These are phyloP conservation scores for Lycaena phlaeas DNA, from an alignment of 2,888 invertebrate species.

Conservation along the genomic window DNA sequence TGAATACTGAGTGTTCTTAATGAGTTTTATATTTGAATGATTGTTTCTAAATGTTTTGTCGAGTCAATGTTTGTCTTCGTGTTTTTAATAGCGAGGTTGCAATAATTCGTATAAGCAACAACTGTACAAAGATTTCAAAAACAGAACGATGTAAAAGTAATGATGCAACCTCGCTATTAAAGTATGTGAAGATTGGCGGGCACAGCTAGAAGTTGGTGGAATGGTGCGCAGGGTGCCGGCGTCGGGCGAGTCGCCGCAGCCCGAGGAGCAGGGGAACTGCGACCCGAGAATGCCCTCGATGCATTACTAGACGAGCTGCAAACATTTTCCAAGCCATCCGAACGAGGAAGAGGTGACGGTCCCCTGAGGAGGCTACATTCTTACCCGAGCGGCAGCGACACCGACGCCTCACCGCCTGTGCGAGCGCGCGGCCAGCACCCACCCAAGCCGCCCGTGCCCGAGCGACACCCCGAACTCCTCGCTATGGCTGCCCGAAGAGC, in stretches of 20 bases:
- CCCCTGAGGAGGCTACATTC: slow-evolving; percentile 84
- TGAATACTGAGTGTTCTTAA: slow-evolving; percentile 53
- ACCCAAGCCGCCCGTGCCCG: slow-evolving; percentile 86
- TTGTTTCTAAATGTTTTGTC: slow-evolving; percentile 50
- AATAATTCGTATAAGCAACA: slow-evolving; percentile 22
- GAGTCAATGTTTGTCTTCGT: slow-evolving; percentile 34
- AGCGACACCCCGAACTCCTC: slow-evolving; percentile 84
- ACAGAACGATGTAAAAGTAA: slow-evolving; percentile 7
- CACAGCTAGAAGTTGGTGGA: slow-evolving; percentile 52
- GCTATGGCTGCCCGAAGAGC: slow-evolving; percentile 81
- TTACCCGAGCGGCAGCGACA: slow-evolving; percentile 89
- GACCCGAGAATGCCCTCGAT: slow-evolving; percentile 97
- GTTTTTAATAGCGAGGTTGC: slow-evolving; percentile 44
- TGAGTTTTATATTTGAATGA: slow-evolving; percentile 45
- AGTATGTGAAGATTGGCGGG: slow-evolving; percentile 38
- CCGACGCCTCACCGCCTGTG: slow-evolving; percentile 83
- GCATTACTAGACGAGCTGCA: slow-evolving; percentile 95
- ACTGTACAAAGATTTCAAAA: neutral
- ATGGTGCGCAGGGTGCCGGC: slow-evolving; percentile 59
- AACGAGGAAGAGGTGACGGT: slow-evolving; percentile 50
- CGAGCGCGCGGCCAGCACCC: slow-evolving; percentile 73
- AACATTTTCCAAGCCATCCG: slow-evolving; percentile 84
- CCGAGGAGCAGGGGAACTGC: slow-evolving; percentile 49
- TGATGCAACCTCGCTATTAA: slow-evolving; percentile 52
- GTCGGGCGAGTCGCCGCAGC: slow-evolving; percentile 40